Evolutionary conservation across 1,140 invertebrate species (phyloP).

Genomic region (Bombus terrestris): DNA sequence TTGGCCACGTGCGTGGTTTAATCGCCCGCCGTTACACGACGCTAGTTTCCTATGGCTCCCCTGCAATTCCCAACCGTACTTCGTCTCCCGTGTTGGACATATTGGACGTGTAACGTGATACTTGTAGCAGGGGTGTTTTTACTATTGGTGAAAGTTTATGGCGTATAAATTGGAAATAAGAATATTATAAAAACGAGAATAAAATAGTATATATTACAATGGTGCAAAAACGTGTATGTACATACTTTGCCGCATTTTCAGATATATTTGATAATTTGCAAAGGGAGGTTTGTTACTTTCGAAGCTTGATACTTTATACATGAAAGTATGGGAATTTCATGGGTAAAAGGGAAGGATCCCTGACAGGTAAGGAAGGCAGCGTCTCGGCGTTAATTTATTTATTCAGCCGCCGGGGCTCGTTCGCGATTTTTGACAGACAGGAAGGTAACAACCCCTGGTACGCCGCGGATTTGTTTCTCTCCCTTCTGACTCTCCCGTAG

Average conservation of each 20-base stretch:
- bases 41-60: not conserved
- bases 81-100: not conserved
- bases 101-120: not conserved
- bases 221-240: no score
- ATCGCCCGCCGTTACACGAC: not conserved
- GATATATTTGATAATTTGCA: not conserved
- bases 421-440: slow-evolving; percentile 63
- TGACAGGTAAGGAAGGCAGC: not conserved
- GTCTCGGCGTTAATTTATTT: slow-evolving; percentile 60
- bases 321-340: not conserved
- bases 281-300: not conserved
- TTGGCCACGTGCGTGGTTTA: not conserved
- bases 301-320: not conserved
- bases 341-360: not conserved
- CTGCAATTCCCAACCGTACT: not conserved
- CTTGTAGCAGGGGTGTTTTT: no score
- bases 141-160: not conserved
- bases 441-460: slow-evolving; percentile 9
- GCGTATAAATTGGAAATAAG: no score
- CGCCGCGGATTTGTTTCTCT: slow-evolving; percentile 39
- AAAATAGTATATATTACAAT: no score
- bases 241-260: not conserved
- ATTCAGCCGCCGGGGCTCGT: slow-evolving; percentile 34
- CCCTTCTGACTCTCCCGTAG: slow-evolving; percentile 52
- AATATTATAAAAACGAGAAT: no score